Conservation (phyloP, 2,888 invertebrate species). For the Temnothorax rugatulus region DNA sequence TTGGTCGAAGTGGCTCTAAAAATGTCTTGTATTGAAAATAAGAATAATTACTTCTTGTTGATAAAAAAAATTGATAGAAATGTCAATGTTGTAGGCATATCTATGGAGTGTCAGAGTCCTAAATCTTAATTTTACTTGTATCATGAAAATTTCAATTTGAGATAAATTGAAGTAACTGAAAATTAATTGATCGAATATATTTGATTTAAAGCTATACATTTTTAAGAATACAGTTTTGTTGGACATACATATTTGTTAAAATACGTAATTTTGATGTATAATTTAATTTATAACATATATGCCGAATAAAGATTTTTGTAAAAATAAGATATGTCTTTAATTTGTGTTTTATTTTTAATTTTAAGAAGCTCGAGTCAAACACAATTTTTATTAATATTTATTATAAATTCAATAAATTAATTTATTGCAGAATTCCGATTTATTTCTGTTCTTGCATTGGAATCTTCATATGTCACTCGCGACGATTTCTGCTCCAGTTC, state of each 20-base stretch:
- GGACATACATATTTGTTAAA: background rate
- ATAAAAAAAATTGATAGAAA: conserved; percentile 2
- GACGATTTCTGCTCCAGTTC: background rate
- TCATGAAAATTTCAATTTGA: background rate
- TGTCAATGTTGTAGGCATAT: background rate
- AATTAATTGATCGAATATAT: background rate
- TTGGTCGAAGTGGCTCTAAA: background rate
- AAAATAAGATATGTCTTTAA: background rate
- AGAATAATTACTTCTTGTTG: background rate
- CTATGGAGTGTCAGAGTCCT: background rate
- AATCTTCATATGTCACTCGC: background rate
- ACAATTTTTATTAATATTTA: background rate
- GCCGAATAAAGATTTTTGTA: background rate
- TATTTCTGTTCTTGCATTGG: background rate
- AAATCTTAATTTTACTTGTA: background rate
- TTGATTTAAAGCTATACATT: background rate
- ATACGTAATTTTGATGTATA: background rate
- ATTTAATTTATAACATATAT: background rate
- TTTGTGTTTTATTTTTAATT: background rate
- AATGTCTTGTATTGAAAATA: background rate
- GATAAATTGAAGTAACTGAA: background rate
- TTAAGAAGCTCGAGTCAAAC: background rate
- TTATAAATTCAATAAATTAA: background rate
- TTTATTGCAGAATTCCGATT: background rate
- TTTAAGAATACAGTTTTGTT: background rate